These are phyloP conservation scores for Papilio elwesi DNA, from an alignment of 2,888 invertebrate species.

Conservation along the genomic window DNA sequence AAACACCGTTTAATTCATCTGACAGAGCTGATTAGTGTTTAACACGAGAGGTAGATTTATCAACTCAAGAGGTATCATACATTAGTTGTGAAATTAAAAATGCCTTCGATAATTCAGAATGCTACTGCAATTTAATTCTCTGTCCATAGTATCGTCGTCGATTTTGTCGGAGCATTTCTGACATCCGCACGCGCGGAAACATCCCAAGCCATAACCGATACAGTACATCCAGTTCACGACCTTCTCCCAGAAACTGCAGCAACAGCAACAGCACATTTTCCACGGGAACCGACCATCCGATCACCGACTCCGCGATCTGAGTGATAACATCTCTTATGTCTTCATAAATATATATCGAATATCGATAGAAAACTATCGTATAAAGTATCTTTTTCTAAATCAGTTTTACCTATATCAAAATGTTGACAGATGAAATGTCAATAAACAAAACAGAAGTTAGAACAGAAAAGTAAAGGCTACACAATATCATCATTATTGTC, in stretches of 20 bases:
- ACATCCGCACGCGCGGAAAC: conserved; percentile 54
- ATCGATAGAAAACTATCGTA: conserved; percentile 26
- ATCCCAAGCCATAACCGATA: conserved; percentile 42
- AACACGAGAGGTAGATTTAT: too few relatives aligned
- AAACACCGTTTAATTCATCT: too few relatives aligned
- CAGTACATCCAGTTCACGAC: conserved; percentile 45
- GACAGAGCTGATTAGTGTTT: too few relatives aligned
- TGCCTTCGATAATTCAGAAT: conserved; percentile 9
- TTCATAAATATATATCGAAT: conserved; percentile 10
- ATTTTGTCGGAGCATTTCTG: conserved; percentile 47
- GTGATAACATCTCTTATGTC: conserved; percentile 9
- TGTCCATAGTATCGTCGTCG: conserved; percentile 34
- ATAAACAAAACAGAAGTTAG: conserved; percentile 9
- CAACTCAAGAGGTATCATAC: not conserved
- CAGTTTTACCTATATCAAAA: not conserved
- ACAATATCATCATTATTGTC: not conserved
- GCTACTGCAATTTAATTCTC: conserved; percentile 12
- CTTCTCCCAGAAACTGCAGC: conserved; percentile 47
- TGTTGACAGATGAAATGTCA: not conserved
- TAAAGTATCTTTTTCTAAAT: conserved; percentile 15
- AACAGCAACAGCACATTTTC: conserved; percentile 57
- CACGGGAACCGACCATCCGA: not conserved
- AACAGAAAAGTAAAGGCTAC: conserved; percentile 6
- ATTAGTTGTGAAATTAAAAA: conserved; percentile 10
- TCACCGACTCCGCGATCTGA: conserved; percentile 16